Conservation (phyloP, 2,888 invertebrate genomes). For the Tenthredo livida region DNA sequence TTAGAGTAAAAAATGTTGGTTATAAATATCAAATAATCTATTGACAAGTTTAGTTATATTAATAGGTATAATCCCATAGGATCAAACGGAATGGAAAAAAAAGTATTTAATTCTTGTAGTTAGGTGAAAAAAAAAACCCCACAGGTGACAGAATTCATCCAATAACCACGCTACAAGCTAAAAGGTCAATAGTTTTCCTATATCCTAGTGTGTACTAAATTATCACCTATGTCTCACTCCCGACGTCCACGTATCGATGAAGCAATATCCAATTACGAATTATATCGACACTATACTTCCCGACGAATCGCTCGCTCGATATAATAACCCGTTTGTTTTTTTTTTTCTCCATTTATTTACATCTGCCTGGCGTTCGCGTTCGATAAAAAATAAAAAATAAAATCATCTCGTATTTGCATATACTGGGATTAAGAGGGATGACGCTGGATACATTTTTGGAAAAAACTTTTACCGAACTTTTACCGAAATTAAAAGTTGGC, state of each 20-base stretch:
- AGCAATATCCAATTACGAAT: conserved; percentile 51
- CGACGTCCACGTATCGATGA: conserved; percentile 22
- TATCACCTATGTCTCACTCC: conserved; percentile 1
- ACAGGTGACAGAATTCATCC: not conserved
- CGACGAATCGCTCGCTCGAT: conserved; percentile 3
- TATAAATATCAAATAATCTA: not conserved
- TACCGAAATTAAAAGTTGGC: not conserved
- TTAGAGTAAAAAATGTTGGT: not conserved
- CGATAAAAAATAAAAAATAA: not conserved
- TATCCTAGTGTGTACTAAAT: not conserved
- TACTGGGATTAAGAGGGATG: not conserved
- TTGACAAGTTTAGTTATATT: not conserved
- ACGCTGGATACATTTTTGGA: not conserved
- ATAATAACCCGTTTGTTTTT: not conserved
- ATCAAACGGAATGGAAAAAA: not conserved
- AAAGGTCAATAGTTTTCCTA: conserved; percentile 13
- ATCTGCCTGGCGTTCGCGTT: not conserved
- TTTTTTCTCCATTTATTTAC: not conserved
- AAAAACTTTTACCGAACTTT: conserved; percentile 2
- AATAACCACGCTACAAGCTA: not conserved
- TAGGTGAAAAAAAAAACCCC: too few relatives aligned
- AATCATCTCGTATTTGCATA: not conserved
- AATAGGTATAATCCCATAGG: not conserved
- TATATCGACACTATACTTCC: conserved; percentile 34
- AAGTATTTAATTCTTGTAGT: not conserved